Base-by-base conservation (phyloP, 2,888 invertebrate species). In the Sarcophaga rosellei region DNA sequence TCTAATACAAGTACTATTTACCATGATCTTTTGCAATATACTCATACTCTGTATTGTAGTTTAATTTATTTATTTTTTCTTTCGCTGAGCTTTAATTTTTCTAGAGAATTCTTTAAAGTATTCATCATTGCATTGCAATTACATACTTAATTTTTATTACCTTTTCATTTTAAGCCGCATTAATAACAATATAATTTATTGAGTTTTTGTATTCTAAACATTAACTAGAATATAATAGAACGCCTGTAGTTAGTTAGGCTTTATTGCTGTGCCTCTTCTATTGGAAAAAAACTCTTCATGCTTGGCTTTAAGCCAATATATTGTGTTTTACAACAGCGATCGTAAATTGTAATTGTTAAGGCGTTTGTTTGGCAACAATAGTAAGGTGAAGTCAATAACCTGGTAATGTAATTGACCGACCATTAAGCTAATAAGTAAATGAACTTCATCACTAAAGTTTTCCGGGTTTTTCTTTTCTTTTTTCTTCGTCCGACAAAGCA, bases 11-110 rank as follows among this genome's bases (percentile, higher is more conserved):
- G 63, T 74, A 61, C 53, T 83, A 77, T 84, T 86, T 79, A 35
- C 75, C 61, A 78, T 80, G 84, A 86, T 86, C 84, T 84, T 78
- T 86, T 81, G 86, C 86, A 84, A 84, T 81, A 83, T 63, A 45
- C 59, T 47, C 73, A 81, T 66, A 15, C 57, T 68, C 68, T 21
- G 23, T 70, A 45, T 61, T 62, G 5, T n/a, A 44, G 8, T n/a
- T 59, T 59, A 57, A 53, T 25, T 65, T 25, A 15, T 3, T 45
- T 45, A 21, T 11, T 21, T 61, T 66, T 44, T n/a, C 20, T 11
- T 20, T 44, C 44, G 4, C 17, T 53, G 25, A 63, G 70, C 53
- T 74, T 76, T 73, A 65, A 62, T 80, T 77, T 35, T 53, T 83
- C 81, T 80, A 81, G 74, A 81, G 25, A 83, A 81, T 81, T 81